phyloP scores from a whole-genome alignment of 2,797 vertebrate species.

The Sebastes paucispinis region DNA sequence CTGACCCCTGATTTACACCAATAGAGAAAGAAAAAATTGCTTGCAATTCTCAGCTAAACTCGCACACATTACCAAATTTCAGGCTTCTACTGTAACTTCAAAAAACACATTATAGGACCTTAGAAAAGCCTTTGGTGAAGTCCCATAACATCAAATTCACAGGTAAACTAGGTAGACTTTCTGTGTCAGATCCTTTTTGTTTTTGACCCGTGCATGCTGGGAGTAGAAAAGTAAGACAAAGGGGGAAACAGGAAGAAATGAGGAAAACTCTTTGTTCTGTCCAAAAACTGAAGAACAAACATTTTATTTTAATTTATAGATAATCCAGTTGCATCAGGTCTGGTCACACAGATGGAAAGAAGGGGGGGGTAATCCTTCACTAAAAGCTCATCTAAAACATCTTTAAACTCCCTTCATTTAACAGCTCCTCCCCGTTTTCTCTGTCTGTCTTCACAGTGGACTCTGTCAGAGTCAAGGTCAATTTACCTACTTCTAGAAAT shows the following conservation, averaged over 20 bases:
- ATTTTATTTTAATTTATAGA: slow-evolving; percentile 77
- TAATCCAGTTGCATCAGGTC: slow-evolving; percentile 77
- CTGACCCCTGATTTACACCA: not conserved
- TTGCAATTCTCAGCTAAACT: not conserved
- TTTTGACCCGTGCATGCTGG: not conserved
- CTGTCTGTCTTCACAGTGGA: slow-evolving; percentile 58
- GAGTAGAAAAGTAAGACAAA: not conserved
- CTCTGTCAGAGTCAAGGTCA: slow-evolving; percentile 45
- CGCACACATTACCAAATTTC: not conserved
- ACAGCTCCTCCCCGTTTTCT: slow-evolving; percentile 19
- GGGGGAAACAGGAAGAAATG: not conserved
- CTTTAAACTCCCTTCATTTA: slow-evolving; percentile 50
- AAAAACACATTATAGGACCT: not conserved
- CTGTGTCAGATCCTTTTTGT: not conserved
- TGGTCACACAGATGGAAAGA: slow-evolving; percentile 65
- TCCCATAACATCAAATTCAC: not conserved
- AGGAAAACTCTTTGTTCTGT: not conserved
- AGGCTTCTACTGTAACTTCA: not conserved
- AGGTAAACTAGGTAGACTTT: not conserved
- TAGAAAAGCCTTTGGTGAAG: not conserved
- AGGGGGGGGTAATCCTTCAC: slow-evolving; percentile 60
- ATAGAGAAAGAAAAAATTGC: not conserved
- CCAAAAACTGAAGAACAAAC: slow-evolving; percentile 44
- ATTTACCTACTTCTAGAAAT: slow-evolving; percentile 19
- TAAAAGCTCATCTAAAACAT: slow-evolving; percentile 45